Percentiles rank a stretch among this genome's conserved stretches.
Conservation (phyloP, 2,797 vertebrate genomes). For the Chaenodraco wilsoni region DNA sequence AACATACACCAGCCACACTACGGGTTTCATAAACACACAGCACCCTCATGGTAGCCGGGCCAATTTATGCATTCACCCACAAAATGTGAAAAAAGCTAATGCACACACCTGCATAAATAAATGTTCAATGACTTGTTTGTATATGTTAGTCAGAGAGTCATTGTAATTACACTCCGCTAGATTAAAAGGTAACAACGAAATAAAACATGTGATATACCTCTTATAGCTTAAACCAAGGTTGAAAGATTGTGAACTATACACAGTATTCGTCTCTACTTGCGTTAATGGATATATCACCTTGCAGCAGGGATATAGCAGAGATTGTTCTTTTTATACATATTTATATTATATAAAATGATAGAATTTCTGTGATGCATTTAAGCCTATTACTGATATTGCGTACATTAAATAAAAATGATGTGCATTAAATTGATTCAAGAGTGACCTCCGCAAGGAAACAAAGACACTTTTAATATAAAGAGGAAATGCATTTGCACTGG, state of each 20-base stretch:
- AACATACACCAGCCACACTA: slow-evolving; percentile 62
- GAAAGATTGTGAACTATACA: background rate
- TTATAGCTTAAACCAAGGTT: background rate
- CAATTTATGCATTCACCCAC: slow-evolving; percentile 41
- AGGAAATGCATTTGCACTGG: background rate
- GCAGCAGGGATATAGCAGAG: background rate
- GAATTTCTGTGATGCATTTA: background rate
- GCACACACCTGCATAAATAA: slow-evolving; percentile 35
- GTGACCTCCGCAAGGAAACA: background rate
- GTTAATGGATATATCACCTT: background rate
- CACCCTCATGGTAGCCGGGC: slow-evolving; percentile 40
- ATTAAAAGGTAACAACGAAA: slow-evolving; percentile 1
- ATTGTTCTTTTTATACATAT: background rate
- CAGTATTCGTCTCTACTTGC: background rate
- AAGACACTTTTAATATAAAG: background rate
- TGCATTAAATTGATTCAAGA: background rate
- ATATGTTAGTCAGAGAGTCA: slow-evolving; percentile 8
- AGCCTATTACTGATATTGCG: too few relatives aligned
- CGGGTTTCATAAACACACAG: slow-evolving; percentile 70
- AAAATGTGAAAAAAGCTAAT: slow-evolving; percentile 42
- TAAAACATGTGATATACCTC: background rate
- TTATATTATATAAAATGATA: background rate
- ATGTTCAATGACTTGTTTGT: background rate
- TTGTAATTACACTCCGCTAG: background rate
- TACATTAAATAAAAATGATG: background rate